phyloP scores from a whole-genome alignment of 2,113 vertebrate species.

The Eretmochelys imbricata region DNA sequence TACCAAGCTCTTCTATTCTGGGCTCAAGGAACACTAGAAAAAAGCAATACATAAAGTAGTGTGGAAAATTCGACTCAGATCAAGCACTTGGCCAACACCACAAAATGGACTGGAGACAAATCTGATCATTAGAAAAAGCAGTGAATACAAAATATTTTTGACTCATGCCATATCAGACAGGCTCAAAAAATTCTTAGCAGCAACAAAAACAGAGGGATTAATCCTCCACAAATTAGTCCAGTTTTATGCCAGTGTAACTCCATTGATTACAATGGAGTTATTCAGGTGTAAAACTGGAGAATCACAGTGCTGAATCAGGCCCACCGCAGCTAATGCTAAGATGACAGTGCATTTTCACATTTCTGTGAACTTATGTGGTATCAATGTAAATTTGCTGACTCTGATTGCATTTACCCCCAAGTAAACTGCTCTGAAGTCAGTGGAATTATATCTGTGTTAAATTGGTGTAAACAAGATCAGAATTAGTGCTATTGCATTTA shows the following conservation, averaged over 20 bases:
- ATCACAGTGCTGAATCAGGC: neutral
- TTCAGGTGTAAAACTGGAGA: neutral
- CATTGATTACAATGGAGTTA: neutral
- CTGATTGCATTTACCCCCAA: neutral
- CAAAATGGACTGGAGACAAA: conserved; percentile 81
- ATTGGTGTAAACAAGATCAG: conserved; percentile 11
- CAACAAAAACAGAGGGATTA: conserved; percentile 37
- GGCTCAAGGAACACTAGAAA: conserved; percentile 63
- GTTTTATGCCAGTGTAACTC: neutral
- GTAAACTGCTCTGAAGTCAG: neutral
- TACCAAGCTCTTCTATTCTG: conserved; percentile 62
- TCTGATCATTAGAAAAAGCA: conserved; percentile 84
- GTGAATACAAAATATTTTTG: conserved; percentile 81
- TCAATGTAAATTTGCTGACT: neutral
- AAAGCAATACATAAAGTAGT: conserved; percentile 63
- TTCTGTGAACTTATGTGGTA: neutral
- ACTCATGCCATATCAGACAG: conserved; percentile 79
- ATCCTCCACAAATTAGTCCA: conserved; percentile 14
- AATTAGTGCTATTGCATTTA: neutral
- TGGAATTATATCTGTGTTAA: neutral
- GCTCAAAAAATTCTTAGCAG: conserved; percentile 57
- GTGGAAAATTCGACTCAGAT: conserved; percentile 81
- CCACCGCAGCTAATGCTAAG: neutral
- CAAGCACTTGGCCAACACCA: conserved; percentile 76
- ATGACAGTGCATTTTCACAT: conserved; percentile 6